Evolutionary conservation across 2,113 vertebrate genomes (phyloP).

Genomic region (Gasterosteus nipponicus): DNA sequence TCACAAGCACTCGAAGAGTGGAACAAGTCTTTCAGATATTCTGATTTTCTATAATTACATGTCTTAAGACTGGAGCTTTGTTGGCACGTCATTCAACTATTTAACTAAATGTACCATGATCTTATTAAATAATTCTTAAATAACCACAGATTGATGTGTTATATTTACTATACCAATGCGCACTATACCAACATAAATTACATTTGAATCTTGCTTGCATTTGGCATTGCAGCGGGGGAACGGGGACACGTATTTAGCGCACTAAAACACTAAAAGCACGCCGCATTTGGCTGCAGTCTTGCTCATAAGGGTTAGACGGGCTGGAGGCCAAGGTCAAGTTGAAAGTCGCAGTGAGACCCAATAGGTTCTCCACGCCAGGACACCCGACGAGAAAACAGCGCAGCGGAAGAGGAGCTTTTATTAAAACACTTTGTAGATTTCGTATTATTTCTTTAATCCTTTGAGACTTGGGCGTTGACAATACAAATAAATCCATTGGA

Average conservation of each 20-base stretch:
- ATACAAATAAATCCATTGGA: no score
- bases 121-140: background rate
- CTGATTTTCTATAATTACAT: background rate
- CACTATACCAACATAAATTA: background rate
- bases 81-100: background rate
- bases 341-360: slow-evolving; percentile 89
- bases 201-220: background rate
- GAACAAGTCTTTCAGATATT: background rate
- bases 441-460: background rate
- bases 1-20: background rate
- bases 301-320: slow-evolving; percentile 65
- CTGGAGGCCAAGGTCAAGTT: slow-evolving; percentile 99
- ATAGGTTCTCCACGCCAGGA: slow-evolving; percentile 62
- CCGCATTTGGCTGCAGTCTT: slow-evolving; percentile 39
- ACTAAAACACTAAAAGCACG: slow-evolving; percentile 30
- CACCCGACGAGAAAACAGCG: slow-evolving; percentile 16
- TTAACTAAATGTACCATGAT: background rate
- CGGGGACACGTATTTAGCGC: background rate
- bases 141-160: background rate
- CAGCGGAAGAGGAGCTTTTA: background rate
- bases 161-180: background rate
- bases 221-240: background rate
- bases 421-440: background rate
- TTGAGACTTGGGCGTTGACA: background rate
- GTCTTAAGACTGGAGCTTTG: background rate